phyloP scores from a whole-genome alignment of 1,140 invertebrate genomes.

The Conus betulinus region DNA sequence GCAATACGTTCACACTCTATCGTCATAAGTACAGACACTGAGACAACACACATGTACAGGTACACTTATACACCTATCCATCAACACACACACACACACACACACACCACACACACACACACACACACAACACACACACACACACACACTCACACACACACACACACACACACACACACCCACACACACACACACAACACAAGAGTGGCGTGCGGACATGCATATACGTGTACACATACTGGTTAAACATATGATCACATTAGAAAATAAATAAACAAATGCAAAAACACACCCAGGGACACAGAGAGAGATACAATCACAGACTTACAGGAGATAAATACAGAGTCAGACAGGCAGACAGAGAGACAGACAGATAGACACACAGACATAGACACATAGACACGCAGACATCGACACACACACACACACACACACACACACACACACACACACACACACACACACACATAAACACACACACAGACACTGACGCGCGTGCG shows the following conservation, averaged over 20 bases:
- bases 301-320: too few species aligned
- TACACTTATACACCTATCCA: constrained; percentile 27
- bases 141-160: too few species aligned
- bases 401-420: constrained; percentile 15
- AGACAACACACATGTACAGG: background rate
- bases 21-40: background rate
- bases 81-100: constrained; percentile 26
- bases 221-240: too few species aligned
- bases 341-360: too few species aligned
- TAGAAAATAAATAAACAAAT: too few species aligned
- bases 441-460: background rate
- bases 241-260: too few species aligned
- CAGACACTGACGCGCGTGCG: background rate
- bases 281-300: too few species aligned
- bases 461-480: too few species aligned
- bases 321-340: too few species aligned
- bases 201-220: too few species aligned
- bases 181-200: background rate
- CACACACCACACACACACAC: background rate
- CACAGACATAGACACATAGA: constrained; percentile 20
- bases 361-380: background rate
- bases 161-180: constrained; percentile 20
- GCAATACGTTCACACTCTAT: background rate
- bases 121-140: too few species aligned
- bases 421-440: constrained; percentile 23